Evolutionary conservation across 1,140 invertebrate genomes (phyloP), one percentile per base, ranked within the genome.

Genomic region (Nylanderia fulva): DNA sequence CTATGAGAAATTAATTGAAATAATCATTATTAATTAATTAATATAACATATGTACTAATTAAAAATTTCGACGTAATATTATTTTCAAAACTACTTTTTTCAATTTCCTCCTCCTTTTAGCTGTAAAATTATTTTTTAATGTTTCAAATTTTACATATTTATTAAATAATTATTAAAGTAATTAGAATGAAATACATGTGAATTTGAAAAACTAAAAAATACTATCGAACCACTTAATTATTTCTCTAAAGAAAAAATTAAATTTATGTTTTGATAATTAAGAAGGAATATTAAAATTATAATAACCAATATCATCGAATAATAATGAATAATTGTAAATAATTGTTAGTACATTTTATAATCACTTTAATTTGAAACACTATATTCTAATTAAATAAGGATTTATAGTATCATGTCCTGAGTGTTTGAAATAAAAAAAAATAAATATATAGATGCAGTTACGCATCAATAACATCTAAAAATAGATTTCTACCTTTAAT

Each of bases 401-500:
- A 61, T 6, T 61, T 5, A 18, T 29, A 61, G 7, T 5, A 29
- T 61, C 13, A 61, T 56, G 7, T 27, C 5, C 9, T 33, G 13
- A 33, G 13, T 6, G 13, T 48, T 18, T 33, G 3, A 48, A 61
- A 61, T 18, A 33, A 15, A 29, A 61, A 61, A 33, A 33, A 15
- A 29, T 29, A 61, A 13, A 60, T 18, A 15, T 1, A 6, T 61
- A 7, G 9, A 13, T 15, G 0, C 8, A n/a, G 9, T 39, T 21
- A 66, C 27, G 4, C 24, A 5, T 9, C n/a, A 24, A 42, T 42
- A n/a, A 13, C 24, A 42, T 24, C n/a, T 45, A 66, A 66, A 42
- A 29, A 52, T 1, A 69, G 15, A 33, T 27, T 27, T 90, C 91
- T 94, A 95, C 95, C 91, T 93, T 93, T 56, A 95, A 91, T 3